A percentile compares a stretch with the other conserved stretches of the same genome.
phyloP scores from a whole-genome alignment of 2,113 vertebrate genomes.

The Epinephelus moara region DNA sequence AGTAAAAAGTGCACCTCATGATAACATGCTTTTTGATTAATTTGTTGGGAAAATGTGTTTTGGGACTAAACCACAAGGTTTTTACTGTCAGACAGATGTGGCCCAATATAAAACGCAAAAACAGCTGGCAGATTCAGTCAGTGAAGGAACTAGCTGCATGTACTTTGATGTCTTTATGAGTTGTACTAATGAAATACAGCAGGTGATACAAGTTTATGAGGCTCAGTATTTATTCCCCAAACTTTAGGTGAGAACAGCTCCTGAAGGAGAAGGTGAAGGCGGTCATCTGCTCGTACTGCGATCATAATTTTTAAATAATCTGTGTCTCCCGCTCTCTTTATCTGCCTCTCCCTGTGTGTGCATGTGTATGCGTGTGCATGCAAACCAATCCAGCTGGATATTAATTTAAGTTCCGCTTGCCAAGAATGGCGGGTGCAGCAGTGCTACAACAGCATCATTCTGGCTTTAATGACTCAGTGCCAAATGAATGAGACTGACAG shows the following conservation, averaged over 20 bases:
- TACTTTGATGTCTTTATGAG: conserved; percentile 53
- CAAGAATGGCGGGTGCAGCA: conserved; percentile 59
- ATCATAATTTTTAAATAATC: conserved; percentile 50
- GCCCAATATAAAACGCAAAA: conserved; percentile 27
- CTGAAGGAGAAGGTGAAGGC: conserved; percentile 57
- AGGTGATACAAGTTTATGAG: conserved; percentile 50
- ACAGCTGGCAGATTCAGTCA: conserved; percentile 45
- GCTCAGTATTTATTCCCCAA: conserved; percentile 34
- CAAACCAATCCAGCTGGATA: conserved; percentile 60
- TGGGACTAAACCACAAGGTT: background rate
- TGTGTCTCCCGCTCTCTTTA: conserved; percentile 42
- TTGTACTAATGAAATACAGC: conserved; percentile 55
- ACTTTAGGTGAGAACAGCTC: conserved; percentile 38
- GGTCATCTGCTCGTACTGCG: conserved; percentile 38
- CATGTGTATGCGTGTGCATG: background rate
- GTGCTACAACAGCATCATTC: conserved; percentile 54
- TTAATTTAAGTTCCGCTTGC: conserved; percentile 61
- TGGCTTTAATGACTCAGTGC: conserved; percentile 68
- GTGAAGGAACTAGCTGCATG: conserved; percentile 22
- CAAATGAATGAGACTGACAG: conserved; percentile 76
- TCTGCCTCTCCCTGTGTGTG: conserved; percentile 16
- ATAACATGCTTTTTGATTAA: background rate
- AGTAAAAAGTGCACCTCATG: background rate
- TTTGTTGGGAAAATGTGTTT: background rate
- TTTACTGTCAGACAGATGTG: conserved; percentile 17